These are phyloP conservation scores for Drosophila eohydei DNA, from an alignment of 2,888 invertebrate genomes.

Conservation along the genomic window DNA sequence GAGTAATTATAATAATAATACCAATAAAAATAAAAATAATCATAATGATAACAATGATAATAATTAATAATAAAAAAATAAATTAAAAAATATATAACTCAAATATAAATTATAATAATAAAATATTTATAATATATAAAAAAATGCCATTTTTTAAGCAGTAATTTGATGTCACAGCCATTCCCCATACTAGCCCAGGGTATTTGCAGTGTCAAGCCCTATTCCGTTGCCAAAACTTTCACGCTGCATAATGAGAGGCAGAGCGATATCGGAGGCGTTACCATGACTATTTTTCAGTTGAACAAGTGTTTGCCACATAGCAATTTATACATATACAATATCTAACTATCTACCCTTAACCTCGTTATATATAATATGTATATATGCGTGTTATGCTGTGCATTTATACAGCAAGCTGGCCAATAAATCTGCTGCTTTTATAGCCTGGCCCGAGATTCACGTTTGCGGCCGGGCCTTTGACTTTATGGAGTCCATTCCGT, in stretches of 20 bases:
- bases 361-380: constrained; percentile 2
- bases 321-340: constrained; percentile 25
- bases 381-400: constrained; percentile 26
- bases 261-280: constrained; percentile 2
- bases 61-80: background rate
- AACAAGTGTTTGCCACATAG: constrained; percentile 48
- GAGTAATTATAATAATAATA: too few relatives aligned
- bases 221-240: too few relatives aligned
- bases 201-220: background rate
- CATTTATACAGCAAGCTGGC: constrained; percentile 22
- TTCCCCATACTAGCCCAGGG: background rate
- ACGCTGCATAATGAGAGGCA: background rate
- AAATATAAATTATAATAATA: too few relatives aligned
- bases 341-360: constrained; percentile 22
- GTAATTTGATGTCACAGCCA: too few relatives aligned
- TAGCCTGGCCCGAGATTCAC: constrained; percentile 74
- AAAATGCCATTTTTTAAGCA: too few relatives aligned
- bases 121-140: too few relatives aligned
- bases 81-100: too few relatives aligned
- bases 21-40: too few relatives aligned
- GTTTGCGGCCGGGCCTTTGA: constrained; percentile 66
- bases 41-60: too few relatives aligned
- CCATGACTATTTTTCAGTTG: constrained; percentile 34
- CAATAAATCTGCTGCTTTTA: constrained; percentile 58
- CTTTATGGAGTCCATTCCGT: constrained; percentile 71